phyloP scores from a whole-genome alignment of 2,797 vertebrate genomes.

The Psittacula echo region DNA sequence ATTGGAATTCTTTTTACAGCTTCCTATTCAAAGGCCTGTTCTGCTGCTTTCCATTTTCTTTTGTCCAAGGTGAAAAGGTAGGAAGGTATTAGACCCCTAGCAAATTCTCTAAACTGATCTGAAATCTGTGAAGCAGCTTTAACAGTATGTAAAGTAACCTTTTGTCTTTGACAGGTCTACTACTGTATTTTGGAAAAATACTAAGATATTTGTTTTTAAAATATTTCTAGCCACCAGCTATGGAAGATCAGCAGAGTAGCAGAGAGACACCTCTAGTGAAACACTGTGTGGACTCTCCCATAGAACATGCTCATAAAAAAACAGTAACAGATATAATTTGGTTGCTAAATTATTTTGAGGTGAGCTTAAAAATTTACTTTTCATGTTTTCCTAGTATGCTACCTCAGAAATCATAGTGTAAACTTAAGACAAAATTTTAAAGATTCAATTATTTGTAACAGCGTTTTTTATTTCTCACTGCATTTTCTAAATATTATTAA shows the following conservation, averaged over 20 bases:
- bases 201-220: background rate
- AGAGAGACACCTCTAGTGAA: slow-evolving; percentile 75
- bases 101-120: background rate
- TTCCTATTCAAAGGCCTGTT: background rate
- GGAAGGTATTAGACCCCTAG: background rate
- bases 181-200: background rate
- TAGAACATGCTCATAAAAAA: slow-evolving; percentile 83
- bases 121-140: background rate
- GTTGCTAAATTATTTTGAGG: slow-evolving; percentile 87
- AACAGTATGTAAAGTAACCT: background rate
- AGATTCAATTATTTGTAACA: background rate
- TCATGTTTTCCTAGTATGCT: background rate
- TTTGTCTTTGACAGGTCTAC: background rate
- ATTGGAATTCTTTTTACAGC: background rate
- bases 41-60: background rate
- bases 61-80: background rate
- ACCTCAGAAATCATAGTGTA: background rate
- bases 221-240: slow-evolving; percentile 65
- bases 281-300: slow-evolving; percentile 83
- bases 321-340: slow-evolving; percentile 89
- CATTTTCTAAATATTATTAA: background rate
- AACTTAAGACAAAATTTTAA: background rate
- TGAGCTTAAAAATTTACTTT: slow-evolving; percentile 57
- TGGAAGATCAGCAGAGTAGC: slow-evolving; percentile 69
- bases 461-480: background rate